phyloP scores from a whole-genome alignment of 2,888 invertebrate species.

The Morpho achilles region DNA sequence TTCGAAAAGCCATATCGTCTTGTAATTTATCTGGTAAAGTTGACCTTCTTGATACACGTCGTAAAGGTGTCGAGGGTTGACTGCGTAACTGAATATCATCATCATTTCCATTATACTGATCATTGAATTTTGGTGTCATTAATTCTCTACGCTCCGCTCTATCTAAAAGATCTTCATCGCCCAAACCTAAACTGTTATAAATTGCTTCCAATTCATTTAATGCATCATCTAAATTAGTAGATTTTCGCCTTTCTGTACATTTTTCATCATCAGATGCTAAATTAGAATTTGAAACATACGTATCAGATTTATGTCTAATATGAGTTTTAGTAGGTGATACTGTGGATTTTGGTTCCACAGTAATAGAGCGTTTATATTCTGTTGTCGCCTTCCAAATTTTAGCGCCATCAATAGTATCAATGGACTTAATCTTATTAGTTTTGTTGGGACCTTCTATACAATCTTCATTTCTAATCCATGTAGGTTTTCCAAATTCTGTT shows the following conservation, averaged over 20 bases:
- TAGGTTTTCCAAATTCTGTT: constrained; percentile 26
- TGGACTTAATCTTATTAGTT: constrained; percentile 52
- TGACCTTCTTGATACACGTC: constrained; percentile 60
- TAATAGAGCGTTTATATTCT: constrained; percentile 65
- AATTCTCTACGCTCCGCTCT: constrained; percentile 87
- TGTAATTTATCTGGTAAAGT: constrained; percentile 82
- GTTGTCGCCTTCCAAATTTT: constrained; percentile 73
- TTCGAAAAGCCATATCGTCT: constrained; percentile 90
- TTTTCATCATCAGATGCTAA: constrained; percentile 71
- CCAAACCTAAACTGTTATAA: constrained; percentile 91
- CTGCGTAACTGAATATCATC: constrained; percentile 67
- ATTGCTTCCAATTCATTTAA: constrained; percentile 94
- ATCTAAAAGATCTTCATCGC: constrained; percentile 89
- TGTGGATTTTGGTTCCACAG: constrained; percentile 54
- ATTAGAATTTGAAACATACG: constrained; percentile 52
- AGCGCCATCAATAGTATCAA: constrained; percentile 49
- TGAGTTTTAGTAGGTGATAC: constrained; percentile 66
- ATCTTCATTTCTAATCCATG: constrained; percentile 23
- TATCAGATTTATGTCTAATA: constrained; percentile 69
- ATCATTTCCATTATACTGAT: constrained; percentile 70
- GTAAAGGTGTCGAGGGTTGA: constrained; percentile 68
- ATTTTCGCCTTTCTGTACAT: constrained; percentile 79
- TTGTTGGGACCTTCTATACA: constrained; percentile 44
- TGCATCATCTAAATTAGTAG: constrained; percentile 91
- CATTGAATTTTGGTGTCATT: constrained; percentile 75